These are phyloP conservation scores for Chydorus sphaericus DNA, from an alignment of 2,888 invertebrate species.

Conservation along the genomic window DNA sequence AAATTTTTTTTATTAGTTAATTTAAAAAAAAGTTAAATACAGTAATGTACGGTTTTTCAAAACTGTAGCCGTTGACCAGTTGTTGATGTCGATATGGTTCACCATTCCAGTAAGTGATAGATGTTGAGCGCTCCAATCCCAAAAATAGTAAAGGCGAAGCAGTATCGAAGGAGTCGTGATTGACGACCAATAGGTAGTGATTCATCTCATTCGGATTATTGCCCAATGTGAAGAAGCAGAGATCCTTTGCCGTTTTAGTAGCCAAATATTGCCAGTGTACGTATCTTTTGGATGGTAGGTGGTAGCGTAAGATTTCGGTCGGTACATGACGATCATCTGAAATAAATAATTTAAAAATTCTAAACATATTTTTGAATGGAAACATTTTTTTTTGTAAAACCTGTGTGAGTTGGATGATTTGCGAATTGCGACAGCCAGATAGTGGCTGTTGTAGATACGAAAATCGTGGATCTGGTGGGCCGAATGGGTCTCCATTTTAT, in stretches of 20 bases:
- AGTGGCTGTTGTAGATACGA: slow-evolving; percentile 1
- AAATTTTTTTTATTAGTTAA: no score
- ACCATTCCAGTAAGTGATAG: background rate
- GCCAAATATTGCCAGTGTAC: background rate
- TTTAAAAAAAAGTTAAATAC: no score
- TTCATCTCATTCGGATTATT: slow-evolving; percentile 28
- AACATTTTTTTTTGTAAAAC: background rate
- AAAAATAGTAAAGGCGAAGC: background rate
- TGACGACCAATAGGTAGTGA: slow-evolving; percentile 39
- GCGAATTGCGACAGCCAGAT: slow-evolving; percentile 7
- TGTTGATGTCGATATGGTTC: background rate
- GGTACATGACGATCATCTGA: slow-evolving; percentile 5
- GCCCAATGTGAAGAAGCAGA: slow-evolving; percentile 36
- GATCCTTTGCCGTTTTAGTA: slow-evolving; percentile 33
- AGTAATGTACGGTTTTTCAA: no score
- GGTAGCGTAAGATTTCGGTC: slow-evolving; percentile 3
- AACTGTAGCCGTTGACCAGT: background rate
- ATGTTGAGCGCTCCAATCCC: background rate
- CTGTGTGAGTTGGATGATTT: slow-evolving; percentile 1
- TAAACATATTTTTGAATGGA: no score
- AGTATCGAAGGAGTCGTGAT: slow-evolving; percentile 22
- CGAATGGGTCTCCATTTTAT: background rate
- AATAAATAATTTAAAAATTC: background rate
- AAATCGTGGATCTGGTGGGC: slow-evolving; percentile 1
- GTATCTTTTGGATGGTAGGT: background rate